phyloP scores from a whole-genome alignment of 2,888 invertebrate genomes.

The Zootermopsis nevadensis region DNA sequence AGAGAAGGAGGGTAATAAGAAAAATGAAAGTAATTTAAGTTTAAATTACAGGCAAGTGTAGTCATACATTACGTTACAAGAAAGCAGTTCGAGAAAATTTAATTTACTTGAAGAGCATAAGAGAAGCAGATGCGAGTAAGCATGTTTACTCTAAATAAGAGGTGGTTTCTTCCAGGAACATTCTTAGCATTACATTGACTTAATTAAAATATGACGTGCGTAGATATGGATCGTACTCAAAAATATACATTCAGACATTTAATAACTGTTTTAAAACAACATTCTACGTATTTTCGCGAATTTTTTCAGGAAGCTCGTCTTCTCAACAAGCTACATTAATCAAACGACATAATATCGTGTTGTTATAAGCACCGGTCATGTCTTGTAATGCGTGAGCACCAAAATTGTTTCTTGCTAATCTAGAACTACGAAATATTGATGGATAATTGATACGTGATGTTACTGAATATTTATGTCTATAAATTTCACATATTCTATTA shows the following conservation, averaged over 20 bases:
- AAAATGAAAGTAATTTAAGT: neutral
- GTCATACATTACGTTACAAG: neutral
- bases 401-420: no score
- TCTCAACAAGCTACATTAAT: no score
- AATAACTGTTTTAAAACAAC: no score
- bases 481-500: no score
- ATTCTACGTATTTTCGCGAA: neutral
- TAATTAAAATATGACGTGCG: neutral
- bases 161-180: neutral
- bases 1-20: neutral
- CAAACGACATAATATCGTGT: no score
- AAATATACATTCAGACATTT: no score
- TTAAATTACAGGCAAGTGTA: neutral
- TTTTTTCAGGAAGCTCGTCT: neutral
- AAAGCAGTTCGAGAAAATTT: neutral
- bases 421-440: no score
- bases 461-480: no score
- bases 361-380: no score
- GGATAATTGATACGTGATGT: no score
- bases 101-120: neutral
- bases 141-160: slow-evolving; percentile 1
- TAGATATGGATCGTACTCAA: no score
- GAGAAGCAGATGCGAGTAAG: slow-evolving; percentile 4
- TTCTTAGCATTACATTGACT: neutral
- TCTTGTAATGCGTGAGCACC: no score